These are phyloP conservation scores for Tetheella fluctuosa DNA, from an alignment of 2,888 invertebrate genomes.

Conservation along the genomic window DNA sequence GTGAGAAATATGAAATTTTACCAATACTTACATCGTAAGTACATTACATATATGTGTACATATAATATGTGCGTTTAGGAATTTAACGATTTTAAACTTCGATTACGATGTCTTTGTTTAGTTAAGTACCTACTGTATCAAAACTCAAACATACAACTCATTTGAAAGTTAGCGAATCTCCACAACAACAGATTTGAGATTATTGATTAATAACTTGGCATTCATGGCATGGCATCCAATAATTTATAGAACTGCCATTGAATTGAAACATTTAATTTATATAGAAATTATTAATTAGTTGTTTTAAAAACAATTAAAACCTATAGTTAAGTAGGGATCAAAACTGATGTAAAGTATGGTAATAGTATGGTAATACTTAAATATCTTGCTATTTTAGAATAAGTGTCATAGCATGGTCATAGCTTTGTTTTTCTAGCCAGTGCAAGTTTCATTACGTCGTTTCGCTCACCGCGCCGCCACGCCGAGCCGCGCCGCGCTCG, in stretches of 20 bases:
- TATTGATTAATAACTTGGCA: too few relatives aligned
- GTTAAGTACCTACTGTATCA: slow-evolving; percentile 12
- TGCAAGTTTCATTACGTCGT: slow-evolving; percentile 57
- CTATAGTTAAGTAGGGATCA: too few relatives aligned
- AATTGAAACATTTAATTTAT: too few relatives aligned
- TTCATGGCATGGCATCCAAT: too few relatives aligned
- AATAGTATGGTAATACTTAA: too few relatives aligned
- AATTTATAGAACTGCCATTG: too few relatives aligned
- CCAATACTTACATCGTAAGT: slow-evolving; percentile 30
- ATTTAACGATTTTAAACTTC: slow-evolving; percentile 41
- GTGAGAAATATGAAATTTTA: slow-evolving; percentile 49
- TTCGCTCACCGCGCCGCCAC: slow-evolving; percentile 17
- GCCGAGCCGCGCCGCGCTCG: slow-evolving; percentile 13
- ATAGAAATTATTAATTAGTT: too few relatives aligned
- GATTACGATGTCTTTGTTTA: slow-evolving; percentile 32
- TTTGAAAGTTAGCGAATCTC: neutral
- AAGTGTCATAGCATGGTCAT: too few relatives aligned
- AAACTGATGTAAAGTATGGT: too few relatives aligned
- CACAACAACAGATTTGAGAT: neutral
- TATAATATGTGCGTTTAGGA: slow-evolving; percentile 43
- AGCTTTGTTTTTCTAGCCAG: neutral
- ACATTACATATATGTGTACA: slow-evolving; percentile 16
- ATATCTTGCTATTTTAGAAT: too few relatives aligned
- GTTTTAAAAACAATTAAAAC: too few relatives aligned
- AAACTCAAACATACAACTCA: neutral